Evolutionary conservation across 2,797 vertebrate genomes (phyloP).

Genomic region (Merluccius polli): DNA sequence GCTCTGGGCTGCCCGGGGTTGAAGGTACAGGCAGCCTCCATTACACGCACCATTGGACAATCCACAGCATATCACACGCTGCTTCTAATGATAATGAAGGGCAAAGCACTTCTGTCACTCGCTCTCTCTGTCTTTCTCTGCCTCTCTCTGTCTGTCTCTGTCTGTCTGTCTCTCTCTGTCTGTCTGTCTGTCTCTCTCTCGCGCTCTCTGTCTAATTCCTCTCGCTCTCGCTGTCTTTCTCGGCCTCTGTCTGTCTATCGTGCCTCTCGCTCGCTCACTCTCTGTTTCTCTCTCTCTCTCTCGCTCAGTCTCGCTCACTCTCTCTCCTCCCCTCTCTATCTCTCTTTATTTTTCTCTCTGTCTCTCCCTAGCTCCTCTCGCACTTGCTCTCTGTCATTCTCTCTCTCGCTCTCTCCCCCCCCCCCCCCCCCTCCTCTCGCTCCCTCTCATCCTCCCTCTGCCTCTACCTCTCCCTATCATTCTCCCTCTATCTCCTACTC

Average conservation of each 20-base stretch:
- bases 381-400: too few relatives aligned
- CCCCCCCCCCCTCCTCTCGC: too few relatives aligned
- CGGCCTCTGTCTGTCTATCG: not conserved
- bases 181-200: too few relatives aligned
- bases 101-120: constrained; percentile 26
- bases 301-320: not conserved
- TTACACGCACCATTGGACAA: constrained; percentile 57
- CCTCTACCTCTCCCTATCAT: too few relatives aligned
- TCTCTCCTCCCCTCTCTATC: not conserved
- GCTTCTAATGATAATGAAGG: constrained; percentile 63
- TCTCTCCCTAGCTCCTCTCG: too few relatives aligned
- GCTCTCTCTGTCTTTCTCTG: constrained; percentile 22
- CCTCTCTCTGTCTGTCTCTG: not conserved
- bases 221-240: not conserved
- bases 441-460: too few relatives aligned
- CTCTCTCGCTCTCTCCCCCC: too few relatives aligned
- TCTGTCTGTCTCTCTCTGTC: too few relatives aligned
- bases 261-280: not conserved
- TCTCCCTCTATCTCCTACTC: too few relatives aligned
- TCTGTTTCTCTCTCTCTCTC: not conserved
- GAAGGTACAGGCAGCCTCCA: constrained; percentile 50
- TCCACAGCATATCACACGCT: constrained; percentile 51
- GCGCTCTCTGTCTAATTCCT: not conserved
- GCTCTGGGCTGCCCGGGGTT: constrained; percentile 45
- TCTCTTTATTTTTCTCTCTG: not conserved